Conservation (phyloP, 2,797 vertebrate genomes). For the Thunnus albacares region DNA sequence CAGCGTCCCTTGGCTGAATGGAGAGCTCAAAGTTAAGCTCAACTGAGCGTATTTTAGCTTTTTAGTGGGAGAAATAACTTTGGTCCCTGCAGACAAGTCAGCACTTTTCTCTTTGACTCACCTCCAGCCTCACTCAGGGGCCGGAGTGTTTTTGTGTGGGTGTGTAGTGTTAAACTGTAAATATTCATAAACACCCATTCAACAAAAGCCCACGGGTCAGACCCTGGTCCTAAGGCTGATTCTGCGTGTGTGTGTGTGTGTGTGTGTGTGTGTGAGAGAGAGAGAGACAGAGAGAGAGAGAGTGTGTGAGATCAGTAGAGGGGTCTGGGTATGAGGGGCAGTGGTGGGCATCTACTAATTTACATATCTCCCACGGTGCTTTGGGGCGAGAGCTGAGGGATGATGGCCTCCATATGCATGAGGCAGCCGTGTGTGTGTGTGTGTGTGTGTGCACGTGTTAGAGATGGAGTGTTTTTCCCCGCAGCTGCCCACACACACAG, state of each 20-base stretch:
- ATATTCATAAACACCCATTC: slow-evolving; percentile 82
- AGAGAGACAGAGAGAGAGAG: not conserved
- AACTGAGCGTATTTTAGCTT: slow-evolving; percentile 8
- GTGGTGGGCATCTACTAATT: slow-evolving; percentile 80
- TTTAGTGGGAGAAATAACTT: slow-evolving; percentile 57
- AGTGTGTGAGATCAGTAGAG: slow-evolving; percentile 37
- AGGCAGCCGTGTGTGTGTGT: slow-evolving; percentile 62
- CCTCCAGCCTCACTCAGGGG: slow-evolving; percentile 64
- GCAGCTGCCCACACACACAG: slow-evolving; percentile 70
- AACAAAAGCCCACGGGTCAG: slow-evolving; percentile 73
- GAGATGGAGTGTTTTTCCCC: slow-evolving; percentile 55
- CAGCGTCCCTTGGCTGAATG: not conserved
- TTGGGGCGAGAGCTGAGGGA: slow-evolving; percentile 74
- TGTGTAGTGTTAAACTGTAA: slow-evolving; percentile 76
- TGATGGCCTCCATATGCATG: slow-evolving; percentile 84
- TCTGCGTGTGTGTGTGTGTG: slow-evolving; percentile 42
- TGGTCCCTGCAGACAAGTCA: slow-evolving; percentile 56
- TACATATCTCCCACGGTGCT: slow-evolving; percentile 83
- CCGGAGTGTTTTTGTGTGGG: slow-evolving; percentile 57
- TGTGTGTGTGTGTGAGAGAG: slow-evolving; percentile 28
- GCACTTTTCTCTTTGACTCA: slow-evolving; percentile 64
- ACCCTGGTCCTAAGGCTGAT: slow-evolving; percentile 56
- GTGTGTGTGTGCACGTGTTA: slow-evolving; percentile 28
- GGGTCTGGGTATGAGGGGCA: slow-evolving; percentile 57
- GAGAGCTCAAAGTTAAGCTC: slow-evolving; percentile 41